Conservation (phyloP, 2,888 invertebrate genomes). For the Philaethria dido region DNA sequence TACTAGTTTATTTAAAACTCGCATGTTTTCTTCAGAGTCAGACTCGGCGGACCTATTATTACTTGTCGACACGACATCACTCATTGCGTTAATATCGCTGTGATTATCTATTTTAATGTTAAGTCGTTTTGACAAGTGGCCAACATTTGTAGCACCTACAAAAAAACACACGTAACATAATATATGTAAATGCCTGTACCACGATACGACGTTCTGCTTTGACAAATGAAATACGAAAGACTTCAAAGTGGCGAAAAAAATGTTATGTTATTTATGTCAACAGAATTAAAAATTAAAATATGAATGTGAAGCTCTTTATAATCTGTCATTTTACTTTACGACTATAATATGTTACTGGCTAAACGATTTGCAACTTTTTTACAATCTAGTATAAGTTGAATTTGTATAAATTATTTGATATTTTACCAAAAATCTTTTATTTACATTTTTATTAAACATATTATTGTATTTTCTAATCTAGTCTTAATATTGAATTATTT, state of each 20-base stretch:
- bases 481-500: too few species aligned
- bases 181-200: constrained; percentile 7
- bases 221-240: constrained; percentile 7
- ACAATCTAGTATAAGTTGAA: neutral
- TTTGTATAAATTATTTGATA: constrained; percentile 1
- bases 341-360: neutral
- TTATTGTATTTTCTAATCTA: too few species aligned
- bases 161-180: constrained; percentile 38
- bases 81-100: constrained; percentile 75
- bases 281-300: constrained; percentile 4
- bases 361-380: constrained; percentile 16
- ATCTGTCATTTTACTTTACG: constrained; percentile 14
- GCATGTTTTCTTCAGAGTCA: constrained; percentile 67
- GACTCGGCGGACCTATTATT: constrained; percentile 73
- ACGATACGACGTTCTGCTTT: neutral
- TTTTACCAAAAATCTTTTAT: too few species aligned
- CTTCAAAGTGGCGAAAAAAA: constrained; percentile 17
- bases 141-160: constrained; percentile 52
- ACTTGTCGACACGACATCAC: constrained; percentile 77
- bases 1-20: constrained; percentile 75
- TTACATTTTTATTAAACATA: neutral
- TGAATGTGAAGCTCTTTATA: constrained; percentile 2
- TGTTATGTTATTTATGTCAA: constrained; percentile 16
- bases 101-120: constrained; percentile 74
- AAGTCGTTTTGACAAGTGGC: constrained; percentile 69